These are phyloP conservation scores for Patella pellucida DNA, from an alignment of 2,888 invertebrate species.

Conservation along the genomic window DNA sequence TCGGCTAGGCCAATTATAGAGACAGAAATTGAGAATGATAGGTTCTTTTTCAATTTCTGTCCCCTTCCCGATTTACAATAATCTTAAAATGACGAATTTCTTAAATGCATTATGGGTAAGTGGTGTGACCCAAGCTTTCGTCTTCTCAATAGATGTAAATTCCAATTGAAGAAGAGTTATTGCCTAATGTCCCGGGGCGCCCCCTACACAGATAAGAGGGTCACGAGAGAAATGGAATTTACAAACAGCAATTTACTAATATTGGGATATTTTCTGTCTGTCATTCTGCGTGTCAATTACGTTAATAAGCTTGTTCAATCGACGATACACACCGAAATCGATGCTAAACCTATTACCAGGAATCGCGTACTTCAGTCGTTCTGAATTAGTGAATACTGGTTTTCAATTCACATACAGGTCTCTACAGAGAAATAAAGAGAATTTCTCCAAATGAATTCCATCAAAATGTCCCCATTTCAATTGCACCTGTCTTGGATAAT, in stretches of 20 bases:
- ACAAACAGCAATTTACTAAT: conserved; percentile 8
- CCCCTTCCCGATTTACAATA: neutral
- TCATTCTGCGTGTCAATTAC: conserved; percentile 5
- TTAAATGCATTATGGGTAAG: neutral
- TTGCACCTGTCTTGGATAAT: too few relatives aligned
- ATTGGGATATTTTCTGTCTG: neutral
- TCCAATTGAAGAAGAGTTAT: conserved; percentile 1
- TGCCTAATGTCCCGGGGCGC: neutral
- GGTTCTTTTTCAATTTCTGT: conserved; percentile 12
- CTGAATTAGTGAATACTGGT: too few relatives aligned
- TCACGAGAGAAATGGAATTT: conserved; percentile 7
- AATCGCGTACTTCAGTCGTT: neutral
- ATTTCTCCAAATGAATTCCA: too few relatives aligned
- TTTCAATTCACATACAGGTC: too few relatives aligned
- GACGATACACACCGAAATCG: neutral
- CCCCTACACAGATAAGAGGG: neutral
- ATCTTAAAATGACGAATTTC: too few relatives aligned
- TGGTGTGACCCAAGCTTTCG: neutral
- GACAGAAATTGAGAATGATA: conserved; percentile 20
- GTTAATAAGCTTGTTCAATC: neutral
- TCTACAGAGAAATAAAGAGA: too few relatives aligned
- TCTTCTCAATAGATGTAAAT: neutral
- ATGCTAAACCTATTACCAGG: neutral
- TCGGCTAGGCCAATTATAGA: conserved; percentile 13
- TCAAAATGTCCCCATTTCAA: too few relatives aligned